phyloP scores from a whole-genome alignment of 2,113 vertebrate genomes.

The Tauraco erythrolophus region DNA sequence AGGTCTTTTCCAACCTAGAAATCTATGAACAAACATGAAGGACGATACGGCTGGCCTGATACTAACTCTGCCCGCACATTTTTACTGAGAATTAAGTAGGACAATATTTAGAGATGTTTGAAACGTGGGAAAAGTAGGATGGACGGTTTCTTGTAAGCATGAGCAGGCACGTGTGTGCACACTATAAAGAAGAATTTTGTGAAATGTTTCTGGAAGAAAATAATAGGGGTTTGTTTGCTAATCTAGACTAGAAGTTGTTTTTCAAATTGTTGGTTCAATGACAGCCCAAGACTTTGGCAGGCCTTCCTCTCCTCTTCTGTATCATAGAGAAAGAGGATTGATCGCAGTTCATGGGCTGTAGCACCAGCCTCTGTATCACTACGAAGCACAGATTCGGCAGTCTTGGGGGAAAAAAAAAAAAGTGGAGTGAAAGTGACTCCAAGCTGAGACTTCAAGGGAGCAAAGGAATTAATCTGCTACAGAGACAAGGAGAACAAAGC shows the following conservation, averaged over 20 bases:
- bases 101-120: not conserved
- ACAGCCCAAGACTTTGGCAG: not conserved
- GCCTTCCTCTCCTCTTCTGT: not conserved
- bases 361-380: not conserved
- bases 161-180: not conserved
- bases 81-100: not conserved
- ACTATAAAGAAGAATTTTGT: not conserved
- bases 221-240: not conserved
- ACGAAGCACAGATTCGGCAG: not conserved
- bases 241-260: not conserved
- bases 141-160: not conserved
- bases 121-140: not conserved
- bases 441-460: not conserved
- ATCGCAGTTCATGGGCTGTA: not conserved
- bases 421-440: not conserved
- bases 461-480: not conserved
- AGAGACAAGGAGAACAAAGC: not conserved
- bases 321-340: not conserved
- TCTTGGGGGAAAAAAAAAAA: not conserved
- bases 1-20: too few species aligned
- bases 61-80: not conserved
- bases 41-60: not conserved
- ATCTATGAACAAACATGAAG: not conserved
- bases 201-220: not conserved
- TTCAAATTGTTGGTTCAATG: not conserved